phyloP scores from a whole-genome alignment of 2,888 invertebrate genomes.

The Eupeodes luniger region DNA sequence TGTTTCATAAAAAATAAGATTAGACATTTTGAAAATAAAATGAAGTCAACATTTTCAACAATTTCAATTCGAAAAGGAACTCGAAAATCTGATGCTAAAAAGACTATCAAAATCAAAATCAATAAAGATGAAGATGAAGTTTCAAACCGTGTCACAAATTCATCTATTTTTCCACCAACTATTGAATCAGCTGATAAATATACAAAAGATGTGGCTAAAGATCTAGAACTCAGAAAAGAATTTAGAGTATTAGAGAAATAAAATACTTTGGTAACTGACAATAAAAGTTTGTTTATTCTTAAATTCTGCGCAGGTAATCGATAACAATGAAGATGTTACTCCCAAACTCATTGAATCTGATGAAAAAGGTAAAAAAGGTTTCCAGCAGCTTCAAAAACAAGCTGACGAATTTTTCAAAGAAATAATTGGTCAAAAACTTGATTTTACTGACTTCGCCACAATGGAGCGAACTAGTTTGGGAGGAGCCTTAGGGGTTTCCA shows the following conservation, averaged over 20 bases:
- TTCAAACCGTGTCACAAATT: background rate
- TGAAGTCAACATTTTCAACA: slow-evolving; percentile 30
- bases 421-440: background rate
- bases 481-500: slow-evolving; percentile 63
- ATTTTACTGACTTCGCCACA: background rate
- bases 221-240: background rate
- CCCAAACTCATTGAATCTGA: slow-evolving; percentile 77
- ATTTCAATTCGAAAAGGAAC: slow-evolving; percentile 14
- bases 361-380: slow-evolving; percentile 47
- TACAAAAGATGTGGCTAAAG: background rate
- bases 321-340: slow-evolving; percentile 78
- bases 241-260: slow-evolving; percentile 8
- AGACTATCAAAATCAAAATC: background rate
- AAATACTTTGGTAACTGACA: slow-evolving; percentile 22
- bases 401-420: slow-evolving; percentile 25
- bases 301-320: slow-evolving; percentile 75
- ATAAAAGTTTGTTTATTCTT: slow-evolving; percentile 45
- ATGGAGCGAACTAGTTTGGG: slow-evolving; percentile 56
- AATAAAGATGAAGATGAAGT: background rate
- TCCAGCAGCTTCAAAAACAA: slow-evolving; percentile 71
- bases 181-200: background rate
- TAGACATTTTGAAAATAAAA: background rate
- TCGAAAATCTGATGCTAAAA: background rate
- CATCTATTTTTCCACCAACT: background rate
- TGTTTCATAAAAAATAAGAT: background rate